Percentiles rank a stretch among this genome's conserved stretches.
phyloP scores from a whole-genome alignment of 1,140 invertebrate species.

The Apis dorsata region DNA sequence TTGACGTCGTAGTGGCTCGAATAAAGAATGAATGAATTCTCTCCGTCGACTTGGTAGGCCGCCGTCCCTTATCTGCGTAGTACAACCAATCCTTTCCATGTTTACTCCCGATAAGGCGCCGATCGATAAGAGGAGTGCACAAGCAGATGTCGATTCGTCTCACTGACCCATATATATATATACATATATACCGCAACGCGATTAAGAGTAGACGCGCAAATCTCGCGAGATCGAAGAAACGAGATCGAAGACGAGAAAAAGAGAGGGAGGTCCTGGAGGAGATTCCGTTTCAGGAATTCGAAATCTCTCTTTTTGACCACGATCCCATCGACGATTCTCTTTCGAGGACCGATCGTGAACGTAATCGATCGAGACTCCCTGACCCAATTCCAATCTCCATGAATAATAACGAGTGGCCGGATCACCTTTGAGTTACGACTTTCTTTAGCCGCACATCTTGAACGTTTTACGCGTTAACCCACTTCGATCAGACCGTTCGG shows the following conservation, averaged over 20 bases:
- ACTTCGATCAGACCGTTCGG: background rate
- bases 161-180: conserved; percentile 61
- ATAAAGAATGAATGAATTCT: conserved; percentile 58
- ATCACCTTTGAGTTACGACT: conserved; percentile 50
- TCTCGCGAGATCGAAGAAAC: background rate
- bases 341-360: conserved; percentile 21
- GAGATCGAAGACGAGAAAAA: background rate
- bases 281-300: background rate
- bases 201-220: no score
- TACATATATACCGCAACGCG: conserved; percentile 1
- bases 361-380: conserved; percentile 30
- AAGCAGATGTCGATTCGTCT: conserved; percentile 47
- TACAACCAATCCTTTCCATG: conserved; percentile 59
- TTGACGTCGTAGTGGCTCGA: background rate
- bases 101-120: conserved; percentile 62
- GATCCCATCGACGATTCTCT: background rate
- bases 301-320: background rate
- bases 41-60: conserved; percentile 28
- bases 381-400: conserved; percentile 32
- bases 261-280: background rate
- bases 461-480: conserved; percentile 35
- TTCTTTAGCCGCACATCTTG: conserved; percentile 22
- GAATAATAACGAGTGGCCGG: conserved; percentile 40
- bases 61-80: conserved; percentile 59
- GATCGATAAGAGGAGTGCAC: conserved; percentile 61